Percentiles rank a stretch among this genome's conserved stretches.
phyloP scores from a whole-genome alignment of 2,797 vertebrate species.

The Pantherophis vulpinus region DNA sequence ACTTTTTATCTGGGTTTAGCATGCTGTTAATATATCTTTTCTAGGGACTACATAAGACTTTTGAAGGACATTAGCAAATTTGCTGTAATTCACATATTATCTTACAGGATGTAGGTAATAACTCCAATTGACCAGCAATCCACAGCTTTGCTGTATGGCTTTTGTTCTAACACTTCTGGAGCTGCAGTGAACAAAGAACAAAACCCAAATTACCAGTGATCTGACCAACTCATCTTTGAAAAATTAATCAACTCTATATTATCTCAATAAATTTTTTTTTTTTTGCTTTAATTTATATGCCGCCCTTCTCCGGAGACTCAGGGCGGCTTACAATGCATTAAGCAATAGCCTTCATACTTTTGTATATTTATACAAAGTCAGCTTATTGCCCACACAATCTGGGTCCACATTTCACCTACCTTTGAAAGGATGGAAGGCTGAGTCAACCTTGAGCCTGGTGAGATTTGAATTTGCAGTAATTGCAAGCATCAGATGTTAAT shows the following conservation, averaged over 20 bases:
- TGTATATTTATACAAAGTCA: too few species aligned
- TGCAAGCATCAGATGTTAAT: too few species aligned
- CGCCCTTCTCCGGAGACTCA: too few species aligned
- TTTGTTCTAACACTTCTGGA: constrained; percentile 91
- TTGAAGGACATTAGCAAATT: background rate
- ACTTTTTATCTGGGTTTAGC: background rate
- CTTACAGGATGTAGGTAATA: constrained; percentile 95
- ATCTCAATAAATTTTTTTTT: background rate
- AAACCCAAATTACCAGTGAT: background rate
- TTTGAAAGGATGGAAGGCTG: too few species aligned
- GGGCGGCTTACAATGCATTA: too few species aligned
- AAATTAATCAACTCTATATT: background rate
- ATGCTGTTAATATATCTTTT: background rate
- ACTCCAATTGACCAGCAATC: constrained; percentile 98
- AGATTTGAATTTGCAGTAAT: too few species aligned
- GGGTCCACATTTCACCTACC: too few species aligned
- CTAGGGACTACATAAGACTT: background rate
- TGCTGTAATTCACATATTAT: background rate
- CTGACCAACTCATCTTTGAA: background rate
- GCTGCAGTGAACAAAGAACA: constrained; percentile 69
- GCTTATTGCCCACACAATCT: too few species aligned
- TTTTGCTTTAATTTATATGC: too few species aligned
- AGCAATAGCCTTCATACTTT: too few species aligned
- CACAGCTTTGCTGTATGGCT: constrained; percentile 93
- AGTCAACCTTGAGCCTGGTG: too few species aligned